Evolutionary conservation across 1,140 invertebrate species (phyloP).

Genomic region (Aplysia californica): DNA sequence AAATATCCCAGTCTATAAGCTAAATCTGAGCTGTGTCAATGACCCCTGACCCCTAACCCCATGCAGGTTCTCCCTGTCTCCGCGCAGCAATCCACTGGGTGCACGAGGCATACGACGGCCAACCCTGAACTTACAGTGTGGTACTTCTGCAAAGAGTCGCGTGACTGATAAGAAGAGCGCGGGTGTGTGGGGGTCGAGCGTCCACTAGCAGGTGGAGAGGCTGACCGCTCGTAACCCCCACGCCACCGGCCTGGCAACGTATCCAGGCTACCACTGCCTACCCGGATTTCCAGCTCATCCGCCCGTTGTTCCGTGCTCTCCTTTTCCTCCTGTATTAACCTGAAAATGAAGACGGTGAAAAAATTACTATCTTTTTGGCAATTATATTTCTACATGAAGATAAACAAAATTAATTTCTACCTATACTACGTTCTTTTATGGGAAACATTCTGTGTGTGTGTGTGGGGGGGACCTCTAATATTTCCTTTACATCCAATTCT

Average conservation of each 20-base stretch:
- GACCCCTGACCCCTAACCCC: too few relatives aligned
- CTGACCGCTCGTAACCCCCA: constrained; percentile 56
- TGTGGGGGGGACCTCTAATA: too few relatives aligned
- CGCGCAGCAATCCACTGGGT: constrained; percentile 21
- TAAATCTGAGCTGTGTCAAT: too few relatives aligned
- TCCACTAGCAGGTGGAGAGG: constrained; percentile 82
- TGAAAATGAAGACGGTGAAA: constrained; percentile 31
- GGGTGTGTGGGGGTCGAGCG: constrained; percentile 77
- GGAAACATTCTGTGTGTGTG: not conserved
- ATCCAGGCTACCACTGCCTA: constrained; percentile 78
- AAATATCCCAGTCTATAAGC: too few relatives aligned
- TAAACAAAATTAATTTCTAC: not conserved
- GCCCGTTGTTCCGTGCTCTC: constrained; percentile 93
- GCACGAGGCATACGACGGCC: not conserved
- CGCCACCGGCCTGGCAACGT: constrained; percentile 59
- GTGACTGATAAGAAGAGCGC: constrained; percentile 60
- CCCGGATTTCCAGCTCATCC: constrained; percentile 96
- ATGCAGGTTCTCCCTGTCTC: too few relatives aligned
- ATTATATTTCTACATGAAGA: not conserved
- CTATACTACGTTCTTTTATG: not conserved
- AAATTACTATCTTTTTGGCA: not conserved
- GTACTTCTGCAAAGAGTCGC: constrained; percentile 84
- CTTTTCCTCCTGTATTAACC: constrained; percentile 98
- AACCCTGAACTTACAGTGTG: constrained; percentile 76
- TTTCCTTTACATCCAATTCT: too few relatives aligned